Percentiles rank a stretch among this genome's conserved stretches.
phyloP scores from a whole-genome alignment of 2,113 vertebrate species.

The Laticauda colubrina region DNA sequence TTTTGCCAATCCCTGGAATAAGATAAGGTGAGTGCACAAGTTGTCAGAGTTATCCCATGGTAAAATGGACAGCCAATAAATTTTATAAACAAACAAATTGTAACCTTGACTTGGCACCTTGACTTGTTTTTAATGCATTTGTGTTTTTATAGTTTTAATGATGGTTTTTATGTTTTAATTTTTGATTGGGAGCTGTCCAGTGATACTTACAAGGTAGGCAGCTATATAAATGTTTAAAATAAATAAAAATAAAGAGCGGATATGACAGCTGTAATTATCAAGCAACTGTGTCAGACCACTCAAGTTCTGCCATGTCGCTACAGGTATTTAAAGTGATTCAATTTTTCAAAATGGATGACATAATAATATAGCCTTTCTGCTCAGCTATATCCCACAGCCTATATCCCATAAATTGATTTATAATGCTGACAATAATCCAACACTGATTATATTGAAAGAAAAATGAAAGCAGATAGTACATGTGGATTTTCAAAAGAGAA shows the following conservation, averaged over 20 bases:
- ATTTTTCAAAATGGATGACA: background rate
- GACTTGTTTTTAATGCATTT: background rate
- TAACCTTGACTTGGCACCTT: background rate
- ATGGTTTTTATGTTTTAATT: background rate
- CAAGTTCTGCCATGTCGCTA: background rate
- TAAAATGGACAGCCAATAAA: background rate
- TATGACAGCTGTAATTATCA: background rate
- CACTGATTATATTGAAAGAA: background rate
- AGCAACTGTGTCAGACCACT: background rate
- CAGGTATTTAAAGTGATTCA: background rate
- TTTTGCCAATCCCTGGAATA: background rate
- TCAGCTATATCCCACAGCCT: background rate
- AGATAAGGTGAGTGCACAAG: background rate
- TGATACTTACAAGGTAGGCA: background rate
- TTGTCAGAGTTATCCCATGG: background rate
- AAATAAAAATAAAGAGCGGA: background rate
- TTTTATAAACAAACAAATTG: background rate
- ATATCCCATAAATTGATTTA: background rate
- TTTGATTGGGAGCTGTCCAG: background rate
- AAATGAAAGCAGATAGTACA: background rate
- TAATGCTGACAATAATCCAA: background rate
- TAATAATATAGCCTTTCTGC: background rate
- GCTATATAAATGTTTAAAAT: background rate
- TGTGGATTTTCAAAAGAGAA: background rate
- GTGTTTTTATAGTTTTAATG: background rate